These are phyloP conservation scores for Pseudanteris insignis DNA, from an alignment of 2,888 invertebrate genomes.

Conservation along the genomic window DNA sequence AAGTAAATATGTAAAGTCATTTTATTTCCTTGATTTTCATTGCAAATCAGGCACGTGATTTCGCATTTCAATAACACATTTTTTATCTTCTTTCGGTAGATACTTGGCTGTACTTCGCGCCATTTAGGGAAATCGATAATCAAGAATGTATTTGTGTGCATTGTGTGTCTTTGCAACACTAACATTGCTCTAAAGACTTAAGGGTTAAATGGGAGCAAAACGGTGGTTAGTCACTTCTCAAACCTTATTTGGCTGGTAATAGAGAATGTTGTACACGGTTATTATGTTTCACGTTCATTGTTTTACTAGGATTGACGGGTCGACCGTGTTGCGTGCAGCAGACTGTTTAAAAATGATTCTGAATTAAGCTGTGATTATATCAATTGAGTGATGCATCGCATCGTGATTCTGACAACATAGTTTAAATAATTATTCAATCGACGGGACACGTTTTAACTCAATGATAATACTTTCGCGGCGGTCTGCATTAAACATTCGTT, in stretches of 20 bases:
- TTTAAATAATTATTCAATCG: conserved; percentile 7
- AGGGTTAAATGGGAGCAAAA: conserved; percentile 19
- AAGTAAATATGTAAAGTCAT: too few species aligned
- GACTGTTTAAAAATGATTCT: conserved; percentile 9
- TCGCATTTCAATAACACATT: too few species aligned
- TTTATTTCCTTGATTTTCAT: too few species aligned
- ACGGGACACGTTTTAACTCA: too few species aligned
- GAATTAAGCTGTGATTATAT: conserved; percentile 8
- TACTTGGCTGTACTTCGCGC: too few species aligned
- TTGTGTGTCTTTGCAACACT: conserved; percentile 7
- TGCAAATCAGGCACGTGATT: too few species aligned
- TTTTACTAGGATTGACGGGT: conserved; percentile 2
- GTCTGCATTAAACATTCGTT: too few species aligned
- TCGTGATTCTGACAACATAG: conserved; percentile 1
- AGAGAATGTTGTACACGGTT: conserved; percentile 3
- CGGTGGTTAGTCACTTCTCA: conserved; percentile 4
- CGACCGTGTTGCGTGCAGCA: conserved; percentile 7
- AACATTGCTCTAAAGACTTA: too few species aligned
- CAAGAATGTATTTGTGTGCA: conserved; percentile 20
- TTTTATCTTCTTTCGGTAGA: too few species aligned
- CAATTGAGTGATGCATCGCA: conserved; percentile 15
- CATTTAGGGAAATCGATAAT: conserved; percentile 38
- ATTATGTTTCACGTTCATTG: conserved; percentile 10
- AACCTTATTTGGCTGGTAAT: conserved; percentile 19
- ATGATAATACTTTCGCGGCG: too few species aligned